Conservation (phyloP, 1,140 invertebrate species). For the Rhynchophorus ferrugineus region DNA sequence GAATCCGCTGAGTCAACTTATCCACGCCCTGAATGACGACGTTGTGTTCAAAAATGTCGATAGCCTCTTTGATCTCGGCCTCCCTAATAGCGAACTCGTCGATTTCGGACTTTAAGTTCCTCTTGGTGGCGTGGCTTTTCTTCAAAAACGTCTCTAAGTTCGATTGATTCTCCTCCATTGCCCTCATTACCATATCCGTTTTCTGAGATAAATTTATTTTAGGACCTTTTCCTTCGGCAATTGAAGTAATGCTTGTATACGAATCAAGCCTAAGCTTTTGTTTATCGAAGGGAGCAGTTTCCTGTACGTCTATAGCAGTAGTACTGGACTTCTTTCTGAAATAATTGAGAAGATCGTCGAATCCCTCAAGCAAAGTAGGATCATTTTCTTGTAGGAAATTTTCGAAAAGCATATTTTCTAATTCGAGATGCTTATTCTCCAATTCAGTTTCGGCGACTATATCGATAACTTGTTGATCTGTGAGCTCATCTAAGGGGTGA, state of each 20-base stretch:
- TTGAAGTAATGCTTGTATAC: constrained; percentile 16
- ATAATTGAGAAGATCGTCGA: constrained; percentile 17
- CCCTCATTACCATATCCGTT: constrained; percentile 32
- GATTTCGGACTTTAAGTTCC: constrained; percentile 35
- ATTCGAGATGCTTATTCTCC: constrained; percentile 13
- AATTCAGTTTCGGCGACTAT: constrained; percentile 17
- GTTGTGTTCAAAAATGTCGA: constrained; percentile 37
- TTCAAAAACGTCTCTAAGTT: constrained; percentile 24
- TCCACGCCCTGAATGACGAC: constrained; percentile 36
- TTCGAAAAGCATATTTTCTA: constrained; percentile 19
- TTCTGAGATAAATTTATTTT: constrained; percentile 32
- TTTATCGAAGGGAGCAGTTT: not conserved
- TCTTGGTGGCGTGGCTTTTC: constrained; percentile 25
- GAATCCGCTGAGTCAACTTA: constrained; percentile 40
- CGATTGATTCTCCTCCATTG: constrained; percentile 31
- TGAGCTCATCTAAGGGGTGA: constrained; percentile 20
- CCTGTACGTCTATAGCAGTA: not conserved
- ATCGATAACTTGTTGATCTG: constrained; percentile 22
- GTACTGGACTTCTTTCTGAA: not conserved
- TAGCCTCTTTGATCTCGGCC: constrained; percentile 31
- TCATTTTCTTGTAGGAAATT: constrained; percentile 19
- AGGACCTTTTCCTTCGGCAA: constrained; percentile 22
- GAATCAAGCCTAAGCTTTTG: constrained; percentile 15
- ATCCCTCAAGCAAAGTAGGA: constrained; percentile 14
- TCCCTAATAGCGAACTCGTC: constrained; percentile 36